A percentile compares a stretch with the other conserved stretches of the same genome.
phyloP scores from a whole-genome alignment of 2,797 vertebrate genomes.

The Tragelaphus eurycerus region DNA sequence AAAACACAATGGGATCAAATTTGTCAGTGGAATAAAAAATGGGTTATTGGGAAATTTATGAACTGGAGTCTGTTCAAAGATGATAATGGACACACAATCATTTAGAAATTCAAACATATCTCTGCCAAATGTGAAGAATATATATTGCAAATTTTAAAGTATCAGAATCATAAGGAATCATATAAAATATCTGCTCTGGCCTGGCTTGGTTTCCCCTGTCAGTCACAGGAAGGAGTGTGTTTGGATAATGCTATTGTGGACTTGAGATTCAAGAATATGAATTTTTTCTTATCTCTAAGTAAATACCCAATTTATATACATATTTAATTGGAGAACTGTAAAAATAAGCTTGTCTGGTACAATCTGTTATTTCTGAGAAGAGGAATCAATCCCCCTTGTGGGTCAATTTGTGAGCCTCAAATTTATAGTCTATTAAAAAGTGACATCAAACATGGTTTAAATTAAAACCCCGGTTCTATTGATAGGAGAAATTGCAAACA shows the following conservation, averaged over 20 bases:
- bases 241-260: not conserved
- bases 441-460: not conserved
- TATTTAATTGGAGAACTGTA: not conserved
- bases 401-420: not conserved
- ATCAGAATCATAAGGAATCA: not conserved
- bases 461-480: not conserved
- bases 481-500: not conserved
- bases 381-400: not conserved
- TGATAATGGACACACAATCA: not conserved
- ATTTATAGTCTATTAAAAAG: conserved; percentile 38
- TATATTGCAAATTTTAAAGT: not conserved
- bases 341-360: not conserved
- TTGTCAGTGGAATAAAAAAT: not conserved
- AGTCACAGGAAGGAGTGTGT: not conserved
- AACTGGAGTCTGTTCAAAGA: not conserved
- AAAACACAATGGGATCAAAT: not conserved
- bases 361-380: not conserved
- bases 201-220: not conserved
- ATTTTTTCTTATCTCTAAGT: not conserved
- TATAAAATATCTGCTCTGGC: not conserved
- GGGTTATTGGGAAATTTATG: not conserved
- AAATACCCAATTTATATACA: not conserved
- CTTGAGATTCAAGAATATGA: not conserved
- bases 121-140: not conserved
- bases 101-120: not conserved